Evolutionary conservation across 2,797 vertebrate species (phyloP).

Genomic region (Linurgus olivaceus): DNA sequence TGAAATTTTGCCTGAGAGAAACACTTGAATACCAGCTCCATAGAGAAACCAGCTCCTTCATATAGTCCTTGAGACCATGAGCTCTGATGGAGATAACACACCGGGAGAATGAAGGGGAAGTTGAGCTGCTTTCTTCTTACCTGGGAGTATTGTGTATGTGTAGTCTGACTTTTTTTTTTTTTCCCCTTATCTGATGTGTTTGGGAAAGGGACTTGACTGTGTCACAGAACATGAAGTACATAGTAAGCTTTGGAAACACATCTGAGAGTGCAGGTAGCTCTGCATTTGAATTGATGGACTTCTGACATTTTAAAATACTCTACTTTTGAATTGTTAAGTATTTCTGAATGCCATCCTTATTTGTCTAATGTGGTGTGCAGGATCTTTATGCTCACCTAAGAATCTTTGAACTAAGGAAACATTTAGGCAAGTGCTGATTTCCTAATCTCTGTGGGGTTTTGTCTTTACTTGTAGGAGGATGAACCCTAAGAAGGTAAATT

Average conservation of each 20-base stretch:
- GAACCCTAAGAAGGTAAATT: neutral
- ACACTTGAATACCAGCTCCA: neutral
- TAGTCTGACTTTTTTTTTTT: neutral
- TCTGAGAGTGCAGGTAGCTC: neutral
- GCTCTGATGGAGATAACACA: neutral
- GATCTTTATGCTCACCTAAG: neutral
- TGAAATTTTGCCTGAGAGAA: neutral
- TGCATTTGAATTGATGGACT: neutral
- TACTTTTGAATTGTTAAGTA: neutral
- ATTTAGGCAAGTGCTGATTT: neutral
- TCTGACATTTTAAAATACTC: neutral
- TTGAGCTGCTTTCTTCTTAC: neutral
- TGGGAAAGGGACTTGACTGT: neutral
- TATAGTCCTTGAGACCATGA: neutral
- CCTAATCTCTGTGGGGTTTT: neutral
- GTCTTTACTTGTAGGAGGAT: neutral
- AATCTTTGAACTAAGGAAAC: neutral
- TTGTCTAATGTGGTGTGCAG: neutral
- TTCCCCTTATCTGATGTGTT: neutral
- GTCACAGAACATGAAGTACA: neutral
- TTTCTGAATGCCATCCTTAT: constrained; percentile 1
- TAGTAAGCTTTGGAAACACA: neutral
- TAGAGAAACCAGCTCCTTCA: neutral
- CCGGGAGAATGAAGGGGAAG: neutral
- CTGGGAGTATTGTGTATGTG: neutral